Percentiles rank a stretch among this genome's conserved stretches.
Evolutionary conservation across 2,113 vertebrate species (phyloP).

Genomic region (Arizona elegans): DNA sequence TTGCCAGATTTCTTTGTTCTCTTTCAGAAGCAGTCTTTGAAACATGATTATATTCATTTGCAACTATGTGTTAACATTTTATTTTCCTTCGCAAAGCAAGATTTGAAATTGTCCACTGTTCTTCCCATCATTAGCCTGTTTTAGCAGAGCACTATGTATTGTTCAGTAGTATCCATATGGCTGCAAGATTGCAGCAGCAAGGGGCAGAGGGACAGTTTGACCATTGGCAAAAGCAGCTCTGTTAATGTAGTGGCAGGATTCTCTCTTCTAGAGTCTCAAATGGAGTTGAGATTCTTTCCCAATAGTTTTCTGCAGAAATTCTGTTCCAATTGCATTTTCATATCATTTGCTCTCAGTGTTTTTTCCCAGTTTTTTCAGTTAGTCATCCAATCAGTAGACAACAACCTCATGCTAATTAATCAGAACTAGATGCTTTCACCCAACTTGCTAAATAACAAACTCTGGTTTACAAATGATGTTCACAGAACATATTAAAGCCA

Average conservation of each 20-base stretch:
- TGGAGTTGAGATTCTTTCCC: neutral
- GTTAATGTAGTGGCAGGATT: neutral
- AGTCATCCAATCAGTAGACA: neutral
- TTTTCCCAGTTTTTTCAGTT: neutral
- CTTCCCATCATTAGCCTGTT: neutral
- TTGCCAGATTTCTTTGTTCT: slow-evolving; percentile 35
- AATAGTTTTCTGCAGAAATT: neutral
- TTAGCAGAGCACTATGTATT: neutral
- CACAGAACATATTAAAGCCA: neutral
- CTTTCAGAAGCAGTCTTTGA: slow-evolving; percentile 22
- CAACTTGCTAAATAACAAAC: neutral
- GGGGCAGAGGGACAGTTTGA: neutral
- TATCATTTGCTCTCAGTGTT: neutral
- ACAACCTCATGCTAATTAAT: neutral
- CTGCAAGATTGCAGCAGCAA: neutral
- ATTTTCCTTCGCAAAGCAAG: neutral
- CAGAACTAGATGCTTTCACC: neutral
- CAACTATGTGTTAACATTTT: slow-evolving; percentile 11
- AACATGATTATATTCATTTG: slow-evolving; percentile 1
- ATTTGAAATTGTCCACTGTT: neutral
- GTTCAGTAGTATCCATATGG: neutral
- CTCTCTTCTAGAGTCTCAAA: neutral
- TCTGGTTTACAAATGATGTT: neutral
- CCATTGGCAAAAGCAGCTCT: neutral
- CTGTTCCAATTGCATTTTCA: neutral